Percentiles rank a stretch among this genome's conserved stretches.
These are phyloP conservation scores for Caenorhabditis sp. DNA, from an alignment of 2,888 invertebrate species.

Conservation along the genomic window DNA sequence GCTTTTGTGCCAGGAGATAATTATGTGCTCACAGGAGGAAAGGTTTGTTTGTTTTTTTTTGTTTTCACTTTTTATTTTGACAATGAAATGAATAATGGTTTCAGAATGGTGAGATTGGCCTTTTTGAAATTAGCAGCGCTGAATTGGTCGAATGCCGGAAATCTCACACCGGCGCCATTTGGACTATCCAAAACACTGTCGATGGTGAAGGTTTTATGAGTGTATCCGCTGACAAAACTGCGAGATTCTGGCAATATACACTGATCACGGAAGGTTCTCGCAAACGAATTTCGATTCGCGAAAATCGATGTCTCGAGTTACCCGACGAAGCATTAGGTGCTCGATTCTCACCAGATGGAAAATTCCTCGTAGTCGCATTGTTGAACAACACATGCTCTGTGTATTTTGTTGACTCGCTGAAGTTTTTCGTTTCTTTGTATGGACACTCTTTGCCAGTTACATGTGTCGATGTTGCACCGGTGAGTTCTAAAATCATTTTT, in stretches of 20 bases:
- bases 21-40: conserved; percentile 86
- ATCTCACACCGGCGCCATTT: conserved; percentile 84
- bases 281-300: conserved; percentile 75
- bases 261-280: conserved; percentile 73
- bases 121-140: conserved; percentile 85
- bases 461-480: conserved; percentile 85
- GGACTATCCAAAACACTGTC: conserved; percentile 82
- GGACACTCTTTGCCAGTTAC: conserved; percentile 94
- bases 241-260: conserved; percentile 94
- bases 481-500: conserved; percentile 19
- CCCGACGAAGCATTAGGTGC: conserved; percentile 87
- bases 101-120: conserved; percentile 79
- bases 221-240: conserved; percentile 87
- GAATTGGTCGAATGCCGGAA: conserved; percentile 80
- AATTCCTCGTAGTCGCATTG: conserved; percentile 85
- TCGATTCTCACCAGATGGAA: conserved; percentile 74
- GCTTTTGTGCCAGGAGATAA: conserved; percentile 89
- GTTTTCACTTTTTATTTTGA: no score
- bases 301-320: conserved; percentile 83
- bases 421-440: conserved; percentile 92
- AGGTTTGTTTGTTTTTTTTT: conserved; percentile 73
- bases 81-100: no score
- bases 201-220: conserved; percentile 74
- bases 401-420: conserved; percentile 91
- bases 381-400: conserved; percentile 93